Evolutionary conservation across 2,113 vertebrate species (phyloP), one percentile per base, ranked within the genome.

Genomic region (Plestiodon gilberti): DNA sequence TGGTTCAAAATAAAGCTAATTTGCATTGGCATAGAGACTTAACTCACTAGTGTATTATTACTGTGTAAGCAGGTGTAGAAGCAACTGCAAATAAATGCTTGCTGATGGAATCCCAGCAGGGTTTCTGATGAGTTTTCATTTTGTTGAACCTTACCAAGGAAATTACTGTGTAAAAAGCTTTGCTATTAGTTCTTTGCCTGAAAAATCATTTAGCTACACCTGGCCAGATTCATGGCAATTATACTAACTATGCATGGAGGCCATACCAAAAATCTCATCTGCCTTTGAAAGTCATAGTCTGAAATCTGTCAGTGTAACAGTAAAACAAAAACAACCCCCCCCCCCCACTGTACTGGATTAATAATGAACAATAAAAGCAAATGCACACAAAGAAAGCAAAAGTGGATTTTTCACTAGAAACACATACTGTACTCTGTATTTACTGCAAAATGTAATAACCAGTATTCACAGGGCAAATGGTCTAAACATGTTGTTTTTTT

Each of bases 81-180:
- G 89, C 52, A 86, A 96, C 95, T 92, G 94, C 95, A 96, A 97
- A 96, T 96, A 97, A 97, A 96, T 93, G 94, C 93, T 96, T 94
- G 93, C 95, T 96, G 97, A 96, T 97, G 89, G 96, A 95, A 95
- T 97, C 96, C 92, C 96, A 96, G 96, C 95, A 96, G 96, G 96
- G 89, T 81, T 95, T 95, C 96, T 96, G 95, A 96, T 95, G 95
- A 96, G 95, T 95, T 97, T 96, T 96, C 91, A 91, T 96, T 96
- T 94, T 96, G 93, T 94, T 96, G 95, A 97, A 96, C 87, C 95
- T 96, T 94, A 93, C 94, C 94, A 95, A 95, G 95, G 85, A 97
- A 96, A 97, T 97, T 92, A 93, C 93, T 94, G 89, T 94, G 91
- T 89, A 95, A 96, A 96, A 95, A 93, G 85, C 94, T 95, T 91